These are phyloP conservation scores for Netelia inedita DNA, from an alignment of 2,888 invertebrate genomes.

Conservation along the genomic window DNA sequence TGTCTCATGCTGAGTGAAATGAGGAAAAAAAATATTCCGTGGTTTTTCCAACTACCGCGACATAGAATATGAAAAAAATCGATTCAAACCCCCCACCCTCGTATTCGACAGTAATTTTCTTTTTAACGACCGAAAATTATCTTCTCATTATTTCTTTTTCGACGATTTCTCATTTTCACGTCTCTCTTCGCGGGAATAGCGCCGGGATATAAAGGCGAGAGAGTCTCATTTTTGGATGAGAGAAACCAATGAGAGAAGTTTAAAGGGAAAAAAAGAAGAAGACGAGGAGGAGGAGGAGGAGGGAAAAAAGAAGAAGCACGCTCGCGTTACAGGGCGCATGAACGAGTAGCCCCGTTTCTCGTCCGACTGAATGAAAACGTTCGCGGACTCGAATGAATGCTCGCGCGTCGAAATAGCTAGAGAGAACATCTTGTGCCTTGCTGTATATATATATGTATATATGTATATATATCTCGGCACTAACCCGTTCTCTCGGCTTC, in stretches of 20 bases:
- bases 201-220: slow-evolving; percentile 29
- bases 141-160: not conserved
- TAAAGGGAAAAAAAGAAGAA: slow-evolving; percentile 30
- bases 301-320: slow-evolving; percentile 35
- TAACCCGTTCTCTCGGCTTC: slow-evolving; percentile 66
- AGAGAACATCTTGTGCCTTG: slow-evolving; percentile 67
- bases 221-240: slow-evolving; percentile 7
- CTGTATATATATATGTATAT: slow-evolving; percentile 47
- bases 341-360: slow-evolving; percentile 70
- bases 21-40: not conserved
- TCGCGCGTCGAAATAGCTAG: slow-evolving; percentile 67
- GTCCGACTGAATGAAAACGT: slow-evolving; percentile 69
- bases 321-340: slow-evolving; percentile 60
- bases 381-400: slow-evolving; percentile 70
- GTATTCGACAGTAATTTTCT: too few species aligned
- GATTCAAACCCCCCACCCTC: not conserved
- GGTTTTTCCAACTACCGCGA: too few species aligned
- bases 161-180: slow-evolving; percentile 23
- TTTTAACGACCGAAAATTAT: not conserved
- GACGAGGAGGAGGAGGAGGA: slow-evolving; percentile 31
- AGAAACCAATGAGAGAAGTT: slow-evolving; percentile 12
- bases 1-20: not conserved
- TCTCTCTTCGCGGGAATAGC: slow-evolving; percentile 58
- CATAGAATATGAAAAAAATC: not conserved
- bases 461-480: slow-evolving; percentile 60